Evolutionary conservation across 2,113 vertebrate species (phyloP), one percentile per base, ranked within the genome.

Genomic region (Hemichromis elongatus): DNA sequence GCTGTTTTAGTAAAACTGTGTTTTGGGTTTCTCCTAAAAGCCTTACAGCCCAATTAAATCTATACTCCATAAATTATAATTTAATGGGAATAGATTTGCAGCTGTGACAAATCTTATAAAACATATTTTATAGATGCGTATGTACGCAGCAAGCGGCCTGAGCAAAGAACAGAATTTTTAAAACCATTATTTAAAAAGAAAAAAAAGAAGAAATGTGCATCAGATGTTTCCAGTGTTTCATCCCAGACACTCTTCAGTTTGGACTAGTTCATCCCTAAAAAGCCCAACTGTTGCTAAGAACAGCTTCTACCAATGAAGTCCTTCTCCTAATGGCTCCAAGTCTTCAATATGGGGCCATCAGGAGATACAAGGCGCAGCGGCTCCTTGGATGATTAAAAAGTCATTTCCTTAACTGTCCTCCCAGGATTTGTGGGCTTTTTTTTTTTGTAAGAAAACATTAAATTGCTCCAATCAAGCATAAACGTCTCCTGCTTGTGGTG

Each of bases 381-480:
- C 96, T 97, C 94, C 96, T 96, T 88, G 94, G 96, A 98, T 96
- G 97, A 98, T 99, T 99, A 99, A 99, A 99, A 99, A 99, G 96
- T 96, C 93, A 97, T 99, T 99, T 99, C 96, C 98, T 97, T 97
- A 98, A 98, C 97, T 97, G 97, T 97, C 97, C 98, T 98, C 97
- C 95, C 94, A 98, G 97, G 98, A 98, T 95, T 95, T 96, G 92
- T 66, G 12, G 86, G 92, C 77, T 84, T 94, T 96, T 95, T 95
- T 95, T 33, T 90, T 91, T 94, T 81, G 89, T 88, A 96, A 96
- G 95, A 97, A 98, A 98, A 97, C 97, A 98, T 97, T 97, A 97
- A 98, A 98, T 98, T 97, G 96, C 96, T 97, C 95, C 96, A 97
- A 97, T 98, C 97, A 98, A 96, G 97, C 97, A 96, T 94, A 96